A percentile compares a stretch with the other conserved stretches of the same genome.
These are phyloP conservation scores for Troglohyphantes excavatus DNA, from an alignment of 2,888 invertebrate species.

Conservation along the genomic window DNA sequence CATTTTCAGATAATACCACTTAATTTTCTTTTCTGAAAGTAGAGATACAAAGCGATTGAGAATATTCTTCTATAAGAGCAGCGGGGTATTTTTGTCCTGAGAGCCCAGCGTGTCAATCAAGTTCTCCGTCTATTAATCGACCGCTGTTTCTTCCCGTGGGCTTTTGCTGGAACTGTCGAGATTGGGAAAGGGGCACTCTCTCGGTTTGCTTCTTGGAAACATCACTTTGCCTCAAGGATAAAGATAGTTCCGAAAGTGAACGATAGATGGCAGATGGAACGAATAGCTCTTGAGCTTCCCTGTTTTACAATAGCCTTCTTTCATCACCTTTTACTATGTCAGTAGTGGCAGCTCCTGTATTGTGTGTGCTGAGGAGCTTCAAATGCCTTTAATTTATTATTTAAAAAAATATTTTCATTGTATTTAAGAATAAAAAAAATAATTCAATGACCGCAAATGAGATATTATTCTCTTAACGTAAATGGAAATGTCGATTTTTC, in stretches of 20 bases:
- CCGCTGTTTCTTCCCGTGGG: neutral
- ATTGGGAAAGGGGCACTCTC: neutral
- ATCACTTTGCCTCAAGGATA: slow-evolving; percentile 8
- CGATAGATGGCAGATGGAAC: slow-evolving; percentile 34
- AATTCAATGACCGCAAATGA: too few species aligned
- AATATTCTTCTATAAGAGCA: slow-evolving; percentile 8
- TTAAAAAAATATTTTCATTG: too few species aligned
- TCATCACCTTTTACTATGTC: too few species aligned
- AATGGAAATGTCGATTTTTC: too few species aligned
- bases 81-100: neutral
- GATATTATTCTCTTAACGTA: too few species aligned
- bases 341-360: too few species aligned
- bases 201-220: neutral
- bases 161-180: neutral
- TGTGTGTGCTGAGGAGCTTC: too few species aligned
- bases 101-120: neutral
- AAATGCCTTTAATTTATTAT: too few species aligned
- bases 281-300: too few species aligned
- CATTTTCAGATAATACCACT: neutral
- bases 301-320: too few species aligned
- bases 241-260: neutral
- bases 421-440: too few species aligned
- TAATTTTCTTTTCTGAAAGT: slow-evolving; percentile 1
- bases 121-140: neutral
- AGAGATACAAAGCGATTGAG: slow-evolving; percentile 11